Conservation (phyloP, 2,888 invertebrate genomes). For the Atethmia centrago region DNA sequence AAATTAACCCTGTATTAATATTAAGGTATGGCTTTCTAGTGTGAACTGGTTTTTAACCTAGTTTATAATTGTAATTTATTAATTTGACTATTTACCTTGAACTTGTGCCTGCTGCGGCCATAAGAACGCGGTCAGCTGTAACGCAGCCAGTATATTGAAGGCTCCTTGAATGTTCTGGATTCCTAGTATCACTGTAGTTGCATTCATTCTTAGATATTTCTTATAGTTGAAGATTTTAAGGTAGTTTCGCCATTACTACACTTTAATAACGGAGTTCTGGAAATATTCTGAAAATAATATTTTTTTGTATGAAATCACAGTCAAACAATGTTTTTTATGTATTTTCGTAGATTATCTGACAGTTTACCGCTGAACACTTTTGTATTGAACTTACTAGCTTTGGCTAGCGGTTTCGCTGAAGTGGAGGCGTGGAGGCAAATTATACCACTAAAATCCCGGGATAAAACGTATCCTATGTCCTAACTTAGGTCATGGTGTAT, state of each 20-base stretch:
- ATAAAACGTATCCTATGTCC: too few relatives aligned
- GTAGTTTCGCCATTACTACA: too few relatives aligned
- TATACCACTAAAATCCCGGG: too few relatives aligned
- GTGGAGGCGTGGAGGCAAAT: too few relatives aligned
- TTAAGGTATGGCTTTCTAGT: neutral
- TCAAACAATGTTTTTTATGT: neutral
- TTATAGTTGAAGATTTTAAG: neutral
- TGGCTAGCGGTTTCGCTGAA: too few relatives aligned
- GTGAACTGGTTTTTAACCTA: neutral
- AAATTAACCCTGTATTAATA: neutral
- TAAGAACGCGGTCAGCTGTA: conserved; percentile 57
- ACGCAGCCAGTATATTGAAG: conserved; percentile 44
- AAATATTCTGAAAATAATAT: neutral
- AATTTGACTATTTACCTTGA: conserved; percentile 35
- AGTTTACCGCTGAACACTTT: neutral
- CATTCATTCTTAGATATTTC: conserved; percentile 45
- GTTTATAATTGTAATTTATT: too few relatives aligned
- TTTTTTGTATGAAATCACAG: neutral
- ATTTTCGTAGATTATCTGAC: neutral
- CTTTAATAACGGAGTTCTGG: neutral
- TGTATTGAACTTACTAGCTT: too few relatives aligned
- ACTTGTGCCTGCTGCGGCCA: conserved; percentile 59
- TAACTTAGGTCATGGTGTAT: too few relatives aligned
- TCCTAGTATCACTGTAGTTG: conserved; percentile 23
- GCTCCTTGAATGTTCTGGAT: conserved; percentile 51